Evolutionary conservation across 2,797 vertebrate species (phyloP), one percentile per base, ranked within the genome.

Genomic region (Podargus strigoides): DNA sequence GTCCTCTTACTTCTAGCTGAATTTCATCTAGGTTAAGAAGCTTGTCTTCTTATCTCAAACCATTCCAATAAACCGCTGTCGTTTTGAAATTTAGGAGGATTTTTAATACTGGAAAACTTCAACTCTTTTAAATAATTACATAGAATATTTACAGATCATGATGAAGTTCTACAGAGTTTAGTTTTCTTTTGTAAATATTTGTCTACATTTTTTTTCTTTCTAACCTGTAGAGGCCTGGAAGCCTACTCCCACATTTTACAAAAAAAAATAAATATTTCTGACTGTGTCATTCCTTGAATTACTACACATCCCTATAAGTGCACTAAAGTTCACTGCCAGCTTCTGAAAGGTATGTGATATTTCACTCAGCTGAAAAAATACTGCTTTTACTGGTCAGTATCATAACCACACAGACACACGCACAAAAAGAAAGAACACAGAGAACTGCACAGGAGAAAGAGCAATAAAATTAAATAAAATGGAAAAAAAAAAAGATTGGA

Each of bases 301-400:
- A 62, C 28, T 56, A n/a, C 14, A 19, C 4, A 1, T 24, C 36
- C n/a, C 59, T 86, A 23, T 55, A 59, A 72, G 28, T 47, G 36
- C 73, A 41, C 30, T 67, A 32, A 30, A 10, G 24, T 66, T 91
- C 75, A 70, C 19, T 83, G 34, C 36, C 50, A 19, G 19, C 46
- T 58, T 70, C 62, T 75, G 52, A 68, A 69, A 67, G 24, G n/a
- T 44, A 62, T 17, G 36, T 76, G 80, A 1, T 63, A 81, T 11
- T 74, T 85, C 44, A 83, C 23, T 41, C 70, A 93, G 63, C 34
- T 50, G 63, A 81, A 55, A 64, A 60, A 72, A 75, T 23, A 44
- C 70, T 84, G 62, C 60, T 76, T 30, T 75, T 67, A 47, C 10
- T n/a, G 69, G 3, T 52, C 34, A 42, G 23, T 47, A 52, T 69